Evolutionary conservation across 2,888 invertebrate genomes (phyloP).

Genomic region (Drosophila anomelani): DNA sequence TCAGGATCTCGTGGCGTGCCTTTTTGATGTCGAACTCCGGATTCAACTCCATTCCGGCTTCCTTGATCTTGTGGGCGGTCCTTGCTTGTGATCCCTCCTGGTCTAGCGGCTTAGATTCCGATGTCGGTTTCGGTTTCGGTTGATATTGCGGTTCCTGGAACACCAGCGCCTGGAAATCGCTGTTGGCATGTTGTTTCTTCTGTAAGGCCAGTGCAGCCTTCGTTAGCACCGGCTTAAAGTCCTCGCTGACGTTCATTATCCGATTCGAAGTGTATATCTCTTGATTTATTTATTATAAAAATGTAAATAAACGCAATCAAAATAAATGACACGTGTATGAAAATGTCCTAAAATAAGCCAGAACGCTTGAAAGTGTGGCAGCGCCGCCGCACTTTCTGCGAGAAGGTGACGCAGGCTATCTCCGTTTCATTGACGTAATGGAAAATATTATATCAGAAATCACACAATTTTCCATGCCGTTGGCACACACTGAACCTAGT

Average conservation of each 20-base stretch:
- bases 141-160: conserved; percentile 74
- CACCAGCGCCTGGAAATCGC: conserved; percentile 75
- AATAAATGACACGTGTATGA: conserved; percentile 32
- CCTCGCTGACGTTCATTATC: conserved; percentile 60
- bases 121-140: neutral
- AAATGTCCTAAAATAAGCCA: conserved; percentile 13
- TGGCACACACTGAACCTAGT: neutral
- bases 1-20: conserved; percentile 92
- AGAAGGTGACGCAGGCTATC: neutral
- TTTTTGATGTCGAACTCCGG: conserved; percentile 89
- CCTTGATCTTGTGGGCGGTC: conserved; percentile 2
- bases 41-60: conserved; percentile 32
- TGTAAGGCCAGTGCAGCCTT: conserved; percentile 79
- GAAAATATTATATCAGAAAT: neutral
- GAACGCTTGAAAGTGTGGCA: conserved; percentile 3
- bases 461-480: neutral
- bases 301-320: conserved; percentile 35
- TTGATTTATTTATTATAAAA: neutral
- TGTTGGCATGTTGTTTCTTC: conserved; percentile 40
- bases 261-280: too few species aligned
- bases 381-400: neutral
- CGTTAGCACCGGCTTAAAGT: conserved; percentile 81
- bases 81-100: neutral
- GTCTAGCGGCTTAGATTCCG: neutral
- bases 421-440: neutral